These are phyloP conservation scores for Apotomis capreana DNA, from an alignment of 2,888 invertebrate species.

Conservation along the genomic window DNA sequence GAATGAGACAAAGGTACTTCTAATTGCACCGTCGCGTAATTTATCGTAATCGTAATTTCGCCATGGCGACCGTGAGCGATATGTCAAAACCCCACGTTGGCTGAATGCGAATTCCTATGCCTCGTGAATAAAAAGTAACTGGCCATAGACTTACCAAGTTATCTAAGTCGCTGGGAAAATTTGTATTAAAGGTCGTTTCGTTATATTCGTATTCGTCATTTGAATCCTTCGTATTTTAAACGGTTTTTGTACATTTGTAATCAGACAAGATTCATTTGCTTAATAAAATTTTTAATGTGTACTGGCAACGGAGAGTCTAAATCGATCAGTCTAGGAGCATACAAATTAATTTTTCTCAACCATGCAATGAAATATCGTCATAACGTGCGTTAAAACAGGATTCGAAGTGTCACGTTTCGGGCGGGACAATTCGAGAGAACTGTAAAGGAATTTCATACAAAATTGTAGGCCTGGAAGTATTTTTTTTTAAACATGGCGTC, in stretches of 20 bases:
- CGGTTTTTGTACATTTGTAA: background rate
- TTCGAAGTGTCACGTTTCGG: no score
- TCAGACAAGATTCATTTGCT: background rate
- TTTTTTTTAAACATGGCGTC: no score
- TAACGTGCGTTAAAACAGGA: no score
- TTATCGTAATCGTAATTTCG: constrained; percentile 60
- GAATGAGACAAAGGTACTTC: constrained; percentile 52
- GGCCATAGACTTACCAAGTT: constrained; percentile 6
- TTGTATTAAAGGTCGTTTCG: background rate
- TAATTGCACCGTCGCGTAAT: constrained; percentile 52
- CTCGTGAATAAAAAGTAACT: constrained; percentile 52
- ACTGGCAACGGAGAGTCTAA: background rate
- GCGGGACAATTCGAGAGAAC: no score
- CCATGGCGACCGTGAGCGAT: constrained; percentile 62
- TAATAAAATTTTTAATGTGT: background rate
- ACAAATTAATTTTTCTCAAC: background rate
- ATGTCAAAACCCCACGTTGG: constrained; percentile 59
- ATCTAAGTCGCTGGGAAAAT: background rate
- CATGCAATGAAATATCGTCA: no score
- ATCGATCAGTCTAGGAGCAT: background rate
- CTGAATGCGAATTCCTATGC: constrained; percentile 55
- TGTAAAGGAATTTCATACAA: no score
- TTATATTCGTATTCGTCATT: background rate
- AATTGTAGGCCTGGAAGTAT: no score
- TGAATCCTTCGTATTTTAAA: background rate